phyloP scores from a whole-genome alignment of 2,797 vertebrate species.

The Sebastes cheni region DNA sequence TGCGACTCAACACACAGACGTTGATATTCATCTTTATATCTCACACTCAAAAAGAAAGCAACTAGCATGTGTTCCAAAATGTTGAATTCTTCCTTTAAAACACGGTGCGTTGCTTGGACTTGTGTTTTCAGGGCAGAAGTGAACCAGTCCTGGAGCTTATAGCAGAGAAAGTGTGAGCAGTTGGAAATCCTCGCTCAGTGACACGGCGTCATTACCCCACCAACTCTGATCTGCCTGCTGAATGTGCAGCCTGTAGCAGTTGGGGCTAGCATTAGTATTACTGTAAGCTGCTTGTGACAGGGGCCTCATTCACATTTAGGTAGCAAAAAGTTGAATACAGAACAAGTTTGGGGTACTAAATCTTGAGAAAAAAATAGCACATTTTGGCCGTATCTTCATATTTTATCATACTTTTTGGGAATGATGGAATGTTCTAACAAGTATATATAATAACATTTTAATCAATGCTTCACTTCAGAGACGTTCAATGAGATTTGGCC shows the following conservation, averaged over 20 bases:
- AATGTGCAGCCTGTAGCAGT: background rate
- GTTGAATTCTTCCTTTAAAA: background rate
- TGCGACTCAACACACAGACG: too few species aligned
- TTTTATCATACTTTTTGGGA: background rate
- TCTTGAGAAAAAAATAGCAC: background rate
- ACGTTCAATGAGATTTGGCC: background rate
- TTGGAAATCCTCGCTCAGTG: background rate
- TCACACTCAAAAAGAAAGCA: background rate
- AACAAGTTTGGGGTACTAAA: background rate
- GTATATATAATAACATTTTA: background rate
- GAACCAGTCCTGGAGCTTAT: background rate
- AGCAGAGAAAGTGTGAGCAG: background rate
- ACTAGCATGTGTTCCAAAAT: background rate
- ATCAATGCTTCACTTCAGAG: background rate
- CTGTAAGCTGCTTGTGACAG: background rate
- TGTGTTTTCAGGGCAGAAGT: background rate
- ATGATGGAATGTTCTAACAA: background rate
- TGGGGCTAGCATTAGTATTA: background rate
- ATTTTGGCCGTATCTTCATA: background rate
- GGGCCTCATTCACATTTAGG: background rate
- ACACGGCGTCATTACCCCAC: background rate
- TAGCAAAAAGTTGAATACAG: background rate
- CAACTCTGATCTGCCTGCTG: background rate
- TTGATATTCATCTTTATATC: background rate
- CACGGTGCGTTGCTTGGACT: background rate